Percentiles rank a stretch among this genome's conserved stretches.
Evolutionary conservation across 2,888 invertebrate genomes (phyloP).

Genomic region (Trissoscelio sp.): DNA sequence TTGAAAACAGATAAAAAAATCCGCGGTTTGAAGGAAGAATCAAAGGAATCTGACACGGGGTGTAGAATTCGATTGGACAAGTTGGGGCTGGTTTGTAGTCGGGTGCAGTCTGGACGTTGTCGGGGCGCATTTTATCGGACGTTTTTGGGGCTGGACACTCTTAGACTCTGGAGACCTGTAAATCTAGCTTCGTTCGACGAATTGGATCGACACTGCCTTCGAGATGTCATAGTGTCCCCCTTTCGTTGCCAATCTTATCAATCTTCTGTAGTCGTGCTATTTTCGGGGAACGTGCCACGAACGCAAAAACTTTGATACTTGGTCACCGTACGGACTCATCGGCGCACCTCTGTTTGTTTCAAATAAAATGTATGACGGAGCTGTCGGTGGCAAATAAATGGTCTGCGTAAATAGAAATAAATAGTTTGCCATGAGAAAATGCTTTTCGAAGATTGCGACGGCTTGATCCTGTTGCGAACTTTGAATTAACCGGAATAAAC

Average conservation of each 20-base stretch:
- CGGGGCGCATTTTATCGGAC: conserved; percentile 50
- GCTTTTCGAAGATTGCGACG: conserved; percentile 34
- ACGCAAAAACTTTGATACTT: conserved; percentile 36
- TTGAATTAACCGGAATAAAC: conserved; percentile 48
- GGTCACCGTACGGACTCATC: conserved; percentile 15
- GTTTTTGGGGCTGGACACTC: conserved; percentile 30
- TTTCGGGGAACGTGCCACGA: conserved; percentile 56
- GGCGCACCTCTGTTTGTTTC: conserved; percentile 30
- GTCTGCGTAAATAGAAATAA: conserved; percentile 53
- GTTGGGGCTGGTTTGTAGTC: conserved; percentile 12
- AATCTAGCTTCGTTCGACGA: conserved; percentile 59
- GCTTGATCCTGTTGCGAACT: conserved; percentile 40
- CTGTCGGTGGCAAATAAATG: conserved; percentile 28
- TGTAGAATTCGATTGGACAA: conserved; percentile 33
- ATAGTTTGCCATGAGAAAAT: conserved; percentile 46
- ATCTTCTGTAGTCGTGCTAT: conserved; percentile 38
- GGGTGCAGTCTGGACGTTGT: conserved; percentile 43
- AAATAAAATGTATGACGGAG: conserved; percentile 43
- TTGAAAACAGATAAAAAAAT: background rate
- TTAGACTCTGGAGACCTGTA: conserved; percentile 57
- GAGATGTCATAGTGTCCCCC: conserved; percentile 41
- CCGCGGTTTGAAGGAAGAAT: conserved; percentile 17
- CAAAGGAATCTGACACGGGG: conserved; percentile 20
- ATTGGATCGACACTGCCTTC: conserved; percentile 50
- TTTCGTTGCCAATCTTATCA: conserved; percentile 55